Conservation (phyloP, 2,797 vertebrate genomes). For the Pseudomugil tenellus region DNA sequence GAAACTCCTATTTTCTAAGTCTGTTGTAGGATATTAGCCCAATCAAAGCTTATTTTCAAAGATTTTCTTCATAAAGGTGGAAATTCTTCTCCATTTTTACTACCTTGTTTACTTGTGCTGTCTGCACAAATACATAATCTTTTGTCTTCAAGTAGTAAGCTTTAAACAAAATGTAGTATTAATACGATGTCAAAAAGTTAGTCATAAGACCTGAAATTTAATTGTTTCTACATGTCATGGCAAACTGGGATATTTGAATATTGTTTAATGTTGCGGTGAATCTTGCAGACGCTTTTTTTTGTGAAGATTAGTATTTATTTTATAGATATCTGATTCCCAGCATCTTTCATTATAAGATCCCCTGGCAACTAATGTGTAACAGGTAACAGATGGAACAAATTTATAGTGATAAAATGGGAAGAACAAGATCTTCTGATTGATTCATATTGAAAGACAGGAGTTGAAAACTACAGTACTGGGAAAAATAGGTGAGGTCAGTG, state of each 20-base stretch:
- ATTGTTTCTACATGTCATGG: conserved; percentile 9
- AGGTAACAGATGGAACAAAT: too few relatives aligned
- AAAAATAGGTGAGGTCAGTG: conserved; percentile 6
- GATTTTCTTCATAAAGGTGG: too few relatives aligned
- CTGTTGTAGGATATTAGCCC: too few relatives aligned
- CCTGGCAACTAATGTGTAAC: conserved; percentile 27
- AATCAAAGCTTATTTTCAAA: too few relatives aligned
- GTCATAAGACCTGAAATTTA: neutral
- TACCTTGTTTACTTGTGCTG: too few relatives aligned
- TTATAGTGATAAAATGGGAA: conserved; percentile 34
- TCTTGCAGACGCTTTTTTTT: neutral
- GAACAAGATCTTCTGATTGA: conserved; percentile 58
- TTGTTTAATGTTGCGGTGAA: conserved; percentile 13
- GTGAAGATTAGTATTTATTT: neutral
- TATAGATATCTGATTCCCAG: neutral
- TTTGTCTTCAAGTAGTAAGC: too few relatives aligned
- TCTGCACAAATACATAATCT: too few relatives aligned
- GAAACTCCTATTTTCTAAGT: conserved; percentile 30
- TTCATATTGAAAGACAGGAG: conserved; percentile 49
- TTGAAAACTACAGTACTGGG: conserved; percentile 46
- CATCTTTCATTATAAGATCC: neutral
- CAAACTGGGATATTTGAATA: conserved; percentile 1
- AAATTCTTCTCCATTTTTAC: too few relatives aligned
- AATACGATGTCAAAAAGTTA: neutral
- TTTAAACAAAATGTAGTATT: neutral